Base-by-base conservation (phyloP, 35 echinoderm and acorn worm species). In the Apostichopus parvimensis region DNA sequence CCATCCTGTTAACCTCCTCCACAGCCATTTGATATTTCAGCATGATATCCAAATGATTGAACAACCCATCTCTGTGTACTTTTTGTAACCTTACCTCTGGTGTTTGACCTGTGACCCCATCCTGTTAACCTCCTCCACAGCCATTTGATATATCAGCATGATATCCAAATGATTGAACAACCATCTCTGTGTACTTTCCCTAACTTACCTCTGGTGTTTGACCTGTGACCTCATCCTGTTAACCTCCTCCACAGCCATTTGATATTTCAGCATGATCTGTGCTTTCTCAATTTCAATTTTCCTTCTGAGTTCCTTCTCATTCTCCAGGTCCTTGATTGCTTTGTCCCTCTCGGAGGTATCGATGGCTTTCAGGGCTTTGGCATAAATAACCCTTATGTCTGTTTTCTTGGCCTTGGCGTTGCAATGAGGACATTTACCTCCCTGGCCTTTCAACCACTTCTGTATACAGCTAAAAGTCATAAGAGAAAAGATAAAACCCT, bases 371-470 rank as follows among this genome's bases (percentile, higher is more conserved):
- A 99, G 87, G 8, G 95, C 82, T 79, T 95, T 99, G 20, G 95
- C 97, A 62, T 94, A 99, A 80, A 99, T 93, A 55, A 99, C 92
- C 53, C 97, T 55, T 15, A 99, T 93, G 60, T 99, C 97, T 6
- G 92, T 18, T 82, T 95, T 96, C 92, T 99, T 99, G 77, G 97
- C 97, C 89, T 99, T 96, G 13, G 93, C 90, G 77, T 96, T 96
- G 89, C 97, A 99, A 10, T 99, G 97, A 71, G 97, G 97, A 77
- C 97, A 99, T 77, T 99, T 99, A 28, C 93, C 96, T 52, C 78
- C 82, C 61, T 93, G 91, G 12, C 94, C 92, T 93, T 95, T 98
- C 73, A 99, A 54, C 97, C 97, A 99, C 70, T 99, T 94, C 64
- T 93, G 86, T 12, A 99, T 99, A 53, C 97, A 99, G 87, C 97